phyloP scores from a whole-genome alignment of 2,888 invertebrate species.

The Nudaria mundana region DNA sequence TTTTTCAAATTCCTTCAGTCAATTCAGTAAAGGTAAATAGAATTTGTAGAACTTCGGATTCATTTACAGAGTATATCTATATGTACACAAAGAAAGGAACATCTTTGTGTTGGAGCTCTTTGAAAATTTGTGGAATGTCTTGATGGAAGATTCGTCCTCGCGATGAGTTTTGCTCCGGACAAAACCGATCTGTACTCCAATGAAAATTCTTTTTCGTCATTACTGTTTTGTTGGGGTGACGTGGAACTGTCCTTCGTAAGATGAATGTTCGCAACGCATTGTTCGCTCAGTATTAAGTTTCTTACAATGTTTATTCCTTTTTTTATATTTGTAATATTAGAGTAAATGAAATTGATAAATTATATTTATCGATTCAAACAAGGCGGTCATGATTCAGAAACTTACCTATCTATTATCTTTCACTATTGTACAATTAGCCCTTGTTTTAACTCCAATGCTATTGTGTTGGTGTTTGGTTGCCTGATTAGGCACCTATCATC shows the following conservation, averaged over 20 bases:
- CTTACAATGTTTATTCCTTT: conserved; percentile 2
- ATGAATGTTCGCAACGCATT: conserved; percentile 33
- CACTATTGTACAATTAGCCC: no score
- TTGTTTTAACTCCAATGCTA: no score
- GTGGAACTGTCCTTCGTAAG: conserved; percentile 40
- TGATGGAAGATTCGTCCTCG: conserved; percentile 47
- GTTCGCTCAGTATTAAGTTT: conserved; percentile 22
- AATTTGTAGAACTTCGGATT: conserved; percentile 32
- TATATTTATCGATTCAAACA: no score
- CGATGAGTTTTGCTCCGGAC: conserved; percentile 49
- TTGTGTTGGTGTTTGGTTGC: no score
- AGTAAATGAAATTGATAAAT: no score
- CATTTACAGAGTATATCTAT: no score
- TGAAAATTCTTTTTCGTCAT: conserved; percentile 71
- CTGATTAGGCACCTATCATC: no score
- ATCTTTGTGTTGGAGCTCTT: conserved; percentile 56
- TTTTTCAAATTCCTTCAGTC: conserved; percentile 26
- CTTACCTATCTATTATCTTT: no score
- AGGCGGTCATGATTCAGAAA: no score
- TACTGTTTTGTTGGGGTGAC: conserved; percentile 58
- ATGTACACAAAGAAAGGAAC: conserved; percentile 39
- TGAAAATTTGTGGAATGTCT: conserved; percentile 70
- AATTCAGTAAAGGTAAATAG: conserved; percentile 32
- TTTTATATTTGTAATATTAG: background rate
- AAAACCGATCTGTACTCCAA: conserved; percentile 56